Evolutionary conservation across 2,113 vertebrate genomes (phyloP), one percentile per base, ranked within the genome.

Genomic region (Nerophis lumbriciformis): DNA sequence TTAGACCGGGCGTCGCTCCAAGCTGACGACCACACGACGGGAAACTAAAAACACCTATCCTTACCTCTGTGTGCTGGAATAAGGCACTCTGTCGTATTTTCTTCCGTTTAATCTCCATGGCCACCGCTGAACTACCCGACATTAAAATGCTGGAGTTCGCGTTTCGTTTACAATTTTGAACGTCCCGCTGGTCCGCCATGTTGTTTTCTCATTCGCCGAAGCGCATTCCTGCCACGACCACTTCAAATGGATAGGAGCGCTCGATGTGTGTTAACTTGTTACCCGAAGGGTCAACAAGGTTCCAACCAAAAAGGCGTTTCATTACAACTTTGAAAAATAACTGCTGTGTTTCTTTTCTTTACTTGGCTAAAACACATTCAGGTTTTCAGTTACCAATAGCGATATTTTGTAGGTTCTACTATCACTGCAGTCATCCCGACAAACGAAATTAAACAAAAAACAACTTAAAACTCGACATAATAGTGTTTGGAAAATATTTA

Each of bases 81-180:
- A 90, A 45, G 0, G 66, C 35, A 53, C 87, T 91, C 64, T 91
- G 72, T 53, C 79, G 71, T 66, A 89, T 91, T 78, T 90, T 91
- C 81, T 89, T 89, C 48, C 90, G 79, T 61, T 91, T 92, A 8
- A 91, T 84, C 68, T 92, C 91, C 91, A 93, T 92, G 0, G 82
- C 88, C 50, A 90, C 78, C 0, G 90, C 86, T 1, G 91, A 92
- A 37, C 88, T 80, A 1, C 82, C 68, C 15, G 85, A 86, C 6
- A 87, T 56, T 0, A 80, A 42, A 6, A 85, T 68, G 14, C 79
- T 65, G 7, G 11, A 61, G 59, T 65, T 51, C 0, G 75, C 72
- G 44, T 77, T 86, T 59, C 83, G 73, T 11, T 61, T 77, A 38
- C 83, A 83, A 48, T 63, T 90, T 92, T 84, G 91, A 92, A 91